Percentiles rank a stretch among this genome's conserved stretches.
Conservation (phyloP, 2,888 invertebrate species). For the Hirudinaria manillensis region DNA sequence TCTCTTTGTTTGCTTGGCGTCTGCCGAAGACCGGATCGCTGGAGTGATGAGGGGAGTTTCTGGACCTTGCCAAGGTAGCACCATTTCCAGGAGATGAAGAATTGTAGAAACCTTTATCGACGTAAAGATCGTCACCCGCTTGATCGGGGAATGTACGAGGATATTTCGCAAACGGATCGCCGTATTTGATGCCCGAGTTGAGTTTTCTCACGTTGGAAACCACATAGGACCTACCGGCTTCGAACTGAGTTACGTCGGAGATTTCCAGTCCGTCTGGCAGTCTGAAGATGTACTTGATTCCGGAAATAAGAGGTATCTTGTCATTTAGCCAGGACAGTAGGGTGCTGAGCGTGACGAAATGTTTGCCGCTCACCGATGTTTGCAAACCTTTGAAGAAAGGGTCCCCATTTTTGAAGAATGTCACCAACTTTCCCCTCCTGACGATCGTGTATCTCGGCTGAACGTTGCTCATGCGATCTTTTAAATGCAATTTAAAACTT, state of each 20-base stretch:
- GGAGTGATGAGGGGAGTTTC: background rate
- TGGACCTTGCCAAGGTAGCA: background rate
- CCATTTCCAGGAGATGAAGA: background rate
- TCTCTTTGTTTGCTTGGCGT: background rate
- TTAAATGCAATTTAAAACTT: too few species aligned
- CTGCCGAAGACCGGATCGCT: background rate
- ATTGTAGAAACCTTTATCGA: background rate
- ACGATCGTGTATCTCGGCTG: constrained; percentile 15
- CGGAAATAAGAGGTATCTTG: constrained; percentile 77
- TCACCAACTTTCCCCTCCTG: constrained; percentile 59
- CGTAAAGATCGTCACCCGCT: background rate
- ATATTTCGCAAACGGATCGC: background rate
- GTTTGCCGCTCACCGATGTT: constrained; percentile 78
- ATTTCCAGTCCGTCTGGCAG: constrained; percentile 73
- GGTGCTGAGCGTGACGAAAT: constrained; percentile 76
- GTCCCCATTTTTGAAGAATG: constrained; percentile 88
- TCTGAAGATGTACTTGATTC: constrained; percentile 82
- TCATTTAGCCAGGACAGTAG: constrained; percentile 79
- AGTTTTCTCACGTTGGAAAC: constrained; percentile 85
- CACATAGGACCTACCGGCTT: constrained; percentile 78
- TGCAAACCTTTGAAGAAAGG: constrained; percentile 83
- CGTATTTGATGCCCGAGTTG: constrained; percentile 48
- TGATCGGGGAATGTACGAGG: background rate
- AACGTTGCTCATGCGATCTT: background rate
- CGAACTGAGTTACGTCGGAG: constrained; percentile 55